Evolutionary conservation across 1,140 invertebrate genomes (phyloP).

Genomic region (Drosophila persimilis): DNA sequence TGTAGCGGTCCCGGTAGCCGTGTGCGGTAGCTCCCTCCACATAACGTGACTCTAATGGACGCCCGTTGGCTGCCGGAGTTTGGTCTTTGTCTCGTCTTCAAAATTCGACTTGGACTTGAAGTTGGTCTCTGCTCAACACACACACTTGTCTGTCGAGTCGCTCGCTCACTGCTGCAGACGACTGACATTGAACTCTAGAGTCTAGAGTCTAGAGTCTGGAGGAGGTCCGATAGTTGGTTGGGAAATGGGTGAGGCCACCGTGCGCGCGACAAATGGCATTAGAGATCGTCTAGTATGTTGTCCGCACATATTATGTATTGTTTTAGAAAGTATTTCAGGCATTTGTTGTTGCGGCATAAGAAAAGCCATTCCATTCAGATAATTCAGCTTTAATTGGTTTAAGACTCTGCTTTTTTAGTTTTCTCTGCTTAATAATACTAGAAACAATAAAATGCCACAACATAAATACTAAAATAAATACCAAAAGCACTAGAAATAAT

Average conservation of each 20-base stretch:
- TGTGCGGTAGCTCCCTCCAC: conserved; percentile 19
- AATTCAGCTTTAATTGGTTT: too few relatives aligned
- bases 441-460: too few relatives aligned
- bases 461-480: too few relatives aligned
- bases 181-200: conserved; percentile 50
- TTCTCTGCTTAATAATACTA: too few relatives aligned
- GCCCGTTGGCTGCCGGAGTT: conserved; percentile 21
- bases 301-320: neutral
- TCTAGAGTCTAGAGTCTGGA: conserved; percentile 24
- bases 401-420: accelerated
- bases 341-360: too few relatives aligned
- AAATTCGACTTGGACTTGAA: conserved; percentile 26
- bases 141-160: conserved; percentile 58
- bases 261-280: neutral
- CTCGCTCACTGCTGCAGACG: neutral
- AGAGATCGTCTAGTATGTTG: conserved; percentile 7
- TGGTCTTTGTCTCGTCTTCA: too few relatives aligned
- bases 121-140: conserved; percentile 43
- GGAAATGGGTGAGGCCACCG: conserved; percentile 30
- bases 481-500: too few relatives aligned
- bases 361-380: too few relatives aligned
- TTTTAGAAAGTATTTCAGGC: conserved; percentile 37
- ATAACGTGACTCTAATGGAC: conserved; percentile 75
- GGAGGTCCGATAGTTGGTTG: conserved; percentile 33
- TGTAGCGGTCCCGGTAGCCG: conserved; percentile 38